Conservation (phyloP, 2,113 vertebrate species). For the Pampusana beccarii region DNA sequence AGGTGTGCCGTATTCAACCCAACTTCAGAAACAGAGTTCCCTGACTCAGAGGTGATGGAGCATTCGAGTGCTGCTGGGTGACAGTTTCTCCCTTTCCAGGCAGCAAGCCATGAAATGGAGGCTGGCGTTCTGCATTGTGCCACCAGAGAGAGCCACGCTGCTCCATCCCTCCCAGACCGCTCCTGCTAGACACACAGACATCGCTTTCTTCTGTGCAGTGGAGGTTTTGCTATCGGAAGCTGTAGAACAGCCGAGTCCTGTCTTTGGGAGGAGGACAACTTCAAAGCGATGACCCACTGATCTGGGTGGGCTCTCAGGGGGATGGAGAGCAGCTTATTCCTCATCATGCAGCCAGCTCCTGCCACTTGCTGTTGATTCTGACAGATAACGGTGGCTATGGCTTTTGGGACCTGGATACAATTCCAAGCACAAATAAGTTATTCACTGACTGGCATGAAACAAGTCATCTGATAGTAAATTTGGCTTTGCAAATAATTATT, state of each 20-base stretch:
- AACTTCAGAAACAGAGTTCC: not conserved
- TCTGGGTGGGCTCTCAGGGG: not conserved
- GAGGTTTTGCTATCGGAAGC: not conserved
- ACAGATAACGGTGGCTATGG: not conserved
- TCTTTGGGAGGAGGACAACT: not conserved
- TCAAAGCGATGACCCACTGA: not conserved
- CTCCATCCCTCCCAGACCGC: accelerated
- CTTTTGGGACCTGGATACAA: not conserved
- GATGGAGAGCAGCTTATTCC: not conserved
- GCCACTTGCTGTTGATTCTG: not conserved
- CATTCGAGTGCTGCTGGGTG: not conserved
- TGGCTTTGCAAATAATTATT: not conserved
- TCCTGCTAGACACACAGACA: not conserved
- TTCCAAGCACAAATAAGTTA: not conserved
- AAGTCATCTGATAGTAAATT: not conserved
- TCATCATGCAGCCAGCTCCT: not conserved
- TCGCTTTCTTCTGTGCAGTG: not conserved
- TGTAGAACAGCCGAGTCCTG: not conserved
- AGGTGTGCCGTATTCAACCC: not conserved
- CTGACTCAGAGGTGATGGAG: not conserved
- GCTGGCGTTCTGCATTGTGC: not conserved
- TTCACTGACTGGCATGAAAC: not conserved
- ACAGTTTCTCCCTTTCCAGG: too few species aligned
- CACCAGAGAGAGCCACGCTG: not conserved
- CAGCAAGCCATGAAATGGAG: not conserved